Percentiles rank a stretch among this genome's conserved stretches.
These are phyloP conservation scores for Amniataba percoides DNA, from an alignment of 2,797 vertebrate species.

Conservation along the genomic window DNA sequence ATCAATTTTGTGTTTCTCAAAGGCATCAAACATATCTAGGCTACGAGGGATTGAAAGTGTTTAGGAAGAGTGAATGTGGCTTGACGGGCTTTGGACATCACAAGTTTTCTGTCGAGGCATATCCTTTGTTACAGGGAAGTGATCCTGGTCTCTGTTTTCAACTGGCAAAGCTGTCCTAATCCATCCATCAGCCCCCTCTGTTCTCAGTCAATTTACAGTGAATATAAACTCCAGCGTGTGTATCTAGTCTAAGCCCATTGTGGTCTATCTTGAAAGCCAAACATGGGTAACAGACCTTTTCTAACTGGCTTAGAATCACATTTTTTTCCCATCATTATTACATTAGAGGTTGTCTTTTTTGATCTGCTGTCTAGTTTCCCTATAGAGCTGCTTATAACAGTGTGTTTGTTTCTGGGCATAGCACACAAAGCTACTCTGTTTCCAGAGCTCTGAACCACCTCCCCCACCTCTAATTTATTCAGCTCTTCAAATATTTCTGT, in stretches of 20 bases:
- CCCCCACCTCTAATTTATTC: slow-evolving; percentile 11
- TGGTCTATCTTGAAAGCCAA: slow-evolving; percentile 9
- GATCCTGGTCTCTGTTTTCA: slow-evolving; percentile 46
- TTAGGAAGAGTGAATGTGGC: slow-evolving; percentile 26
- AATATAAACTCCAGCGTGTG: background rate
- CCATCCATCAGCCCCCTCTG: slow-evolving; percentile 36
- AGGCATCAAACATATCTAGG: slow-evolving; percentile 58
- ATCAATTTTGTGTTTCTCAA: slow-evolving; percentile 58
- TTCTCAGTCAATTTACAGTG: slow-evolving; percentile 31
- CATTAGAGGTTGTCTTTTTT: slow-evolving; percentile 13
- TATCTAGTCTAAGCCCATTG: slow-evolving; percentile 18
- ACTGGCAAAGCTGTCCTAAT: slow-evolving; percentile 34
- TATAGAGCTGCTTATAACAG: background rate
- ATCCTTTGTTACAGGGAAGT: slow-evolving; percentile 47
- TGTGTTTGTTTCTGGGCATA: slow-evolving; percentile 21
- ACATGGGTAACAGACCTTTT: background rate
- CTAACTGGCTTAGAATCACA: slow-evolving; percentile 23
- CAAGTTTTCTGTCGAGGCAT: slow-evolving; percentile 44
- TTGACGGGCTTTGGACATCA: slow-evolving; percentile 43
- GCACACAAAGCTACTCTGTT: background rate
- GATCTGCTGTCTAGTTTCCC: background rate
- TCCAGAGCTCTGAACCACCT: slow-evolving; percentile 7
- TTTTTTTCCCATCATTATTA: slow-evolving; percentile 11
- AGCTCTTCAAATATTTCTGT: slow-evolving; percentile 4
- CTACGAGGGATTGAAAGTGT: slow-evolving; percentile 30